phyloP scores from a whole-genome alignment of 2,113 vertebrate species.

The Cettia cetti region DNA sequence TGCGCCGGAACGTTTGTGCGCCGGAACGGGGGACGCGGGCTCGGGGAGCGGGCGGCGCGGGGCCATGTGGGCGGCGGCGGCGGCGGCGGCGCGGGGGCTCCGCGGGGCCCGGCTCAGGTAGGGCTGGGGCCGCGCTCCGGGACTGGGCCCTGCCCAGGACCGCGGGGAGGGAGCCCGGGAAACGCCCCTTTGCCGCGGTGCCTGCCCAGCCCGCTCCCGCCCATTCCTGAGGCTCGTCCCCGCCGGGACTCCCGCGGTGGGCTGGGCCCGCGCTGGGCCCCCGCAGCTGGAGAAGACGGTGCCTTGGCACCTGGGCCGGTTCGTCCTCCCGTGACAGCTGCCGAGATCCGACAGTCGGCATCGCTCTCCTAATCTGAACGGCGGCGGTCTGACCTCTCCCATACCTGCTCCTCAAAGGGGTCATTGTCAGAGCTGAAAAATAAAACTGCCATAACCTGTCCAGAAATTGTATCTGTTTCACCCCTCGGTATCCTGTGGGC shows the following conservation, averaged over 20 bases:
- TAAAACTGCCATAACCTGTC: background rate
- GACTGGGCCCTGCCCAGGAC: no score
- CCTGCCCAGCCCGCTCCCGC: no score
- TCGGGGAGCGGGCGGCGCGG: background rate
- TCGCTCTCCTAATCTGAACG: rapidly evolving
- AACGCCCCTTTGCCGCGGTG: no score
- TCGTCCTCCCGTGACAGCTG: rapidly evolving
- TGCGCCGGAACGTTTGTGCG: background rate
- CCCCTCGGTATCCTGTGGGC: rapidly evolving
- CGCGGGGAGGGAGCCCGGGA: background rate
- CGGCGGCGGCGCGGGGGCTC: background rate
- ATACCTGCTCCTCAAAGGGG: rapidly evolving
- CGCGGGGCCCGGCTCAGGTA: background rate
- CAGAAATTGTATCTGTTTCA: rapidly evolving
- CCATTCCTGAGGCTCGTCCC: background rate
- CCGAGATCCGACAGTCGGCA: rapidly evolving
- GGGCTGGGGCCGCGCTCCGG: background rate
- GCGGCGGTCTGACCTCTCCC: rapidly evolving
- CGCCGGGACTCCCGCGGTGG: no score
- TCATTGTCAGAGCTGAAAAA: no score
- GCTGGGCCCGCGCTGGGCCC: background rate
- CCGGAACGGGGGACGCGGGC: background rate
- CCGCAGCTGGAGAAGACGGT: background rate
- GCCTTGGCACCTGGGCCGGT: rapidly evolving
- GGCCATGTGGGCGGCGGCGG: background rate